Conservation (phyloP, 2,888 invertebrate species). For the Drosophila quinaria region DNA sequence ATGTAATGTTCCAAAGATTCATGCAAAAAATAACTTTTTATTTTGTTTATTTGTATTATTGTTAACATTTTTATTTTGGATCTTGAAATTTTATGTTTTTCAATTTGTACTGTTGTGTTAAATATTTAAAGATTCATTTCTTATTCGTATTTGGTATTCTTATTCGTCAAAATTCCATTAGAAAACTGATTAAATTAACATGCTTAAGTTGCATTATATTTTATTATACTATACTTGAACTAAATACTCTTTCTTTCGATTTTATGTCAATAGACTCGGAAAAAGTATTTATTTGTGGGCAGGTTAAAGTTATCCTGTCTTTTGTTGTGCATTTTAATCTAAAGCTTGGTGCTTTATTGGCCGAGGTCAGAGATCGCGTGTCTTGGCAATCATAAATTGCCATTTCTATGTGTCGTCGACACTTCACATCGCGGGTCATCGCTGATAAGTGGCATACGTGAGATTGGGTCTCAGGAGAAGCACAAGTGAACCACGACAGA, state of each 20-base stretch:
- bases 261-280: too few relatives aligned
- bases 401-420: conserved; percentile 44
- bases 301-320: not conserved
- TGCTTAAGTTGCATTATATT: too few relatives aligned
- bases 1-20: not conserved
- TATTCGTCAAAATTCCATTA: too few relatives aligned
- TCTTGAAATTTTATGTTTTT: too few relatives aligned
- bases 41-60: too few relatives aligned
- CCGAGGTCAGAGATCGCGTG: conserved; percentile 13
- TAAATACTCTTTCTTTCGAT: too few relatives aligned
- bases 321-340: conserved; percentile 4
- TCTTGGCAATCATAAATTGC: conserved; percentile 36
- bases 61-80: too few relatives aligned
- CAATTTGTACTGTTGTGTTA: too few relatives aligned
- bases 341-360: conserved; percentile 6
- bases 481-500: conserved; percentile 21
- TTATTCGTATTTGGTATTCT: too few relatives aligned
- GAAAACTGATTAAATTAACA: too few relatives aligned
- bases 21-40: not conserved
- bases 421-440: conserved; percentile 63
- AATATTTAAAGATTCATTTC: too few relatives aligned
- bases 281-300: not conserved
- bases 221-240: too few relatives aligned
- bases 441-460: conserved; percentile 56
- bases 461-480: conserved; percentile 20